Conservation (phyloP, 2,113 vertebrate genomes). For the Glaucidium brasilianum region DNA sequence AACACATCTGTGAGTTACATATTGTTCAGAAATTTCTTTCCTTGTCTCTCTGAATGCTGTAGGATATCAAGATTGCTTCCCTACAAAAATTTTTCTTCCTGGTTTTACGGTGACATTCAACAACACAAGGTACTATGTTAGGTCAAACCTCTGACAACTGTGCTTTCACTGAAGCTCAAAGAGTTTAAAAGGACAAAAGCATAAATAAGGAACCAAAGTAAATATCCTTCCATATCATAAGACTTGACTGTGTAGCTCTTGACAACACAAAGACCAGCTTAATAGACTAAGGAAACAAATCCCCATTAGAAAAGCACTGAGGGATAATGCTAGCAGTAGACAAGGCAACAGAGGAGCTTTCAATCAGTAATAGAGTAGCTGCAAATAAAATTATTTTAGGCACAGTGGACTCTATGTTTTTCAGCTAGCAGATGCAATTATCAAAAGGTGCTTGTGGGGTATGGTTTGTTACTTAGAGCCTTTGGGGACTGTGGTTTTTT, state of each 20-base stretch:
- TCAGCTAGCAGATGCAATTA: neutral
- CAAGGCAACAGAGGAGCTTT: slow-evolving; percentile 8
- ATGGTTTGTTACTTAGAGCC: neutral
- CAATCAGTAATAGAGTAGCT: neutral
- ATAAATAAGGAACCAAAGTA: slow-evolving; percentile 19
- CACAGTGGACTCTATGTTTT: neutral
- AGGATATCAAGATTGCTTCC: neutral
- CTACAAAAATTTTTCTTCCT: neutral
- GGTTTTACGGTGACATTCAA: neutral
- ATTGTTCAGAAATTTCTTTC: neutral
- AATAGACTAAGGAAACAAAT: slow-evolving; percentile 29
- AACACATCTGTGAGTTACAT: neutral
- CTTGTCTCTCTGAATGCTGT: neutral
- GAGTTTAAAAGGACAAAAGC: neutral
- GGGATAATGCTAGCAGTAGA: neutral
- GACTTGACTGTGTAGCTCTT: neutral
- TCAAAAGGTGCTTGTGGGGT: neutral
- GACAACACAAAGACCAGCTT: slow-evolving; percentile 17
- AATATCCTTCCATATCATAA: slow-evolving; percentile 9
- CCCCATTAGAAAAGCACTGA: neutral
- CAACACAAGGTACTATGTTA: neutral
- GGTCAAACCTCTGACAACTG: slow-evolving; percentile 22
- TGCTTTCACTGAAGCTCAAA: slow-evolving; percentile 57
- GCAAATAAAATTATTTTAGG: slow-evolving; percentile 5
- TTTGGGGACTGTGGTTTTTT: neutral